phyloP scores from a whole-genome alignment of 2,113 vertebrate species.

The Climacteris rufus region DNA sequence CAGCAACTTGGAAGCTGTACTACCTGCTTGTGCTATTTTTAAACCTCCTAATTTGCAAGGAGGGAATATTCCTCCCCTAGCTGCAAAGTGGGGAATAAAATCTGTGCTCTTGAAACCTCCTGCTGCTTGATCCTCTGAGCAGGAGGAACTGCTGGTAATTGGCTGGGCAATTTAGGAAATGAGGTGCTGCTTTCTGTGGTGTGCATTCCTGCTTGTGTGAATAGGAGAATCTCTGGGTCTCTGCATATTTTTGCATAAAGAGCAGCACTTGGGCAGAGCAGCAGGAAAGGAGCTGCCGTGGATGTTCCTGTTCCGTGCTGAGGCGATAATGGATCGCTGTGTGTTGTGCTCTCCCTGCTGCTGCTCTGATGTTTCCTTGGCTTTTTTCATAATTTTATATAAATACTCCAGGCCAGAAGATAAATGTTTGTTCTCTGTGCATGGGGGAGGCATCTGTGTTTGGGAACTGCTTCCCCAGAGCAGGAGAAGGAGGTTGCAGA shows the following conservation, averaged over 20 bases:
- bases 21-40: neutral
- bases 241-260: constrained; percentile 15
- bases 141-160: neutral
- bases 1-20: neutral
- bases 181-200: neutral
- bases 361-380: neutral
- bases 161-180: neutral
- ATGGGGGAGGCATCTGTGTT: neutral
- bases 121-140: neutral
- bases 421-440: neutral
- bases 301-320: neutral
- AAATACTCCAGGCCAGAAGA: neutral
- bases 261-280: neutral
- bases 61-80: neutral
- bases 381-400: neutral
- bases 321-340: neutral
- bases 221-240: neutral
- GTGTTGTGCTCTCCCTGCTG: neutral
- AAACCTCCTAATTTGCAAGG: neutral
- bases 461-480: neutral
- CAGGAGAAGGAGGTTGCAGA: neutral
- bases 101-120: neutral
- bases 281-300: neutral
- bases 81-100: neutral
- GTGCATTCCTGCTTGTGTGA: neutral